Evolutionary conservation across 2,113 vertebrate genomes (phyloP).

Genomic region (Mionectes macconnelli): DNA sequence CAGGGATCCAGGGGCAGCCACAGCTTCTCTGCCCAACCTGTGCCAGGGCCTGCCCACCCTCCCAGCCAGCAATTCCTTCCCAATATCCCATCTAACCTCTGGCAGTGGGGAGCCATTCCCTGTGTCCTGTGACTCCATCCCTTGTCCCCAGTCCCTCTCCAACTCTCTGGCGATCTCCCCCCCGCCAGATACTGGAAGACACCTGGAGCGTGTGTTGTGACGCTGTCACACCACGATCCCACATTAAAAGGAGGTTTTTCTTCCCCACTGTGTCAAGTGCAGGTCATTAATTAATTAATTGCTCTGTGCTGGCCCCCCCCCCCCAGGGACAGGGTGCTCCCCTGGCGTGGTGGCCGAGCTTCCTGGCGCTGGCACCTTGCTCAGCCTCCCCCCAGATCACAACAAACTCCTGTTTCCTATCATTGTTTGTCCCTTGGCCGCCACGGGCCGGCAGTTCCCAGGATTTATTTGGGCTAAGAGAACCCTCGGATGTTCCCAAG

Average conservation of each 20-base stretch:
- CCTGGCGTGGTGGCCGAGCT: accelerated
- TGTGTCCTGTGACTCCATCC: accelerated
- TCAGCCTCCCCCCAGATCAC: not conserved
- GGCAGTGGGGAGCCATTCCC: not conserved
- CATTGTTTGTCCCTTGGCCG: not conserved
- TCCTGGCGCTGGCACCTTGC: not conserved
- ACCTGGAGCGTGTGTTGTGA: accelerated
- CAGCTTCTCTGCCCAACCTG: not conserved
- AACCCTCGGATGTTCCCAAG: not conserved
- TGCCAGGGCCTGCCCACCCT: not conserved
- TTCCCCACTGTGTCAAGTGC: accelerated
- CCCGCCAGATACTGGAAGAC: not conserved
- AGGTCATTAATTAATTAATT: too few species aligned
- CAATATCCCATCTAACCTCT: not conserved
- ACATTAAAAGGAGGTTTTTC: not conserved
- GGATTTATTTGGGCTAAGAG: not conserved
- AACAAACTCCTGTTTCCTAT: not conserved
- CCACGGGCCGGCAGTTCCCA: accelerated
- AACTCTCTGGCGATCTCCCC: not conserved
- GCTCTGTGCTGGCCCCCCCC: accelerated
- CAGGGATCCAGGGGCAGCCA: not conserved
- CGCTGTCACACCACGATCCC: accelerated
- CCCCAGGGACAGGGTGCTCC: not conserved
- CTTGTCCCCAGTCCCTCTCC: not conserved
- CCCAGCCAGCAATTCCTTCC: accelerated